A percentile compares a stretch with the other conserved stretches of the same genome.
Evolutionary conservation across 1,140 invertebrate species (phyloP).

Genomic region (Wiebesia pumilae): DNA sequence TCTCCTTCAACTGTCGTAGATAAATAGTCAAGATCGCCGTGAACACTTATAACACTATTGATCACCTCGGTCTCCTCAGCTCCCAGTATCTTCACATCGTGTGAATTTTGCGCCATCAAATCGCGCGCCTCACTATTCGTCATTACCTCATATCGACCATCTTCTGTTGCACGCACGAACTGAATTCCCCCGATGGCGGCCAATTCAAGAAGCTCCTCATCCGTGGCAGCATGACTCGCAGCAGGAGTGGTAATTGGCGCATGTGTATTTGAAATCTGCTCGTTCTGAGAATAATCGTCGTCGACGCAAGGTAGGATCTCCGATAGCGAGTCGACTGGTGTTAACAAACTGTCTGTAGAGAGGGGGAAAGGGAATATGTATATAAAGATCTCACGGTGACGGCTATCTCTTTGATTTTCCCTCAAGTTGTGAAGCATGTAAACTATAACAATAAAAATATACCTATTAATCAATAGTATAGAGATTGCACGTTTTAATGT

Average conservation of each 20-base stretch:
- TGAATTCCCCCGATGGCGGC: slow-evolving; percentile 73
- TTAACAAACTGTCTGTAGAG: slow-evolving; percentile 56
- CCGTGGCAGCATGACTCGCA: slow-evolving; percentile 60
- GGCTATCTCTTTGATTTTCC: slow-evolving; percentile 20
- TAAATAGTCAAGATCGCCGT: slow-evolving; percentile 25
- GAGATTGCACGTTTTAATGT: slow-evolving; percentile 2
- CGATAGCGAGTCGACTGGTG: slow-evolving; percentile 53
- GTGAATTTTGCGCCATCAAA: slow-evolving; percentile 72
- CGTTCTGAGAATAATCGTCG: slow-evolving; percentile 19
- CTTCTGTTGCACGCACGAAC: slow-evolving; percentile 73
- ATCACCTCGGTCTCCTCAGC: slow-evolving; percentile 68
- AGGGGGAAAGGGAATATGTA: slow-evolving; percentile 49
- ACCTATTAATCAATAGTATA: slow-evolving; percentile 15
- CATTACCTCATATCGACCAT: slow-evolving; percentile 74
- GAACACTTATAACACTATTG: slow-evolving; percentile 62
- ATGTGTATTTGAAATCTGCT: neutral
- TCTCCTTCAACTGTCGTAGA: neutral
- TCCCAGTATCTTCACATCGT: slow-evolving; percentile 71
- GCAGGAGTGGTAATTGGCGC: neutral
- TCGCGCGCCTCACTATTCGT: slow-evolving; percentile 72
- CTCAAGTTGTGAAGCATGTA: slow-evolving; percentile 48
- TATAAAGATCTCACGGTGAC: slow-evolving; percentile 20
- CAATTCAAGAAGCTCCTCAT: slow-evolving; percentile 71
- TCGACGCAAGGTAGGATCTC: slow-evolving; percentile 30
- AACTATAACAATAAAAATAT: slow-evolving; percentile 50